Base-by-base conservation (phyloP, 2,113 vertebrate genomes). In the Ardeotis arabs region DNA sequence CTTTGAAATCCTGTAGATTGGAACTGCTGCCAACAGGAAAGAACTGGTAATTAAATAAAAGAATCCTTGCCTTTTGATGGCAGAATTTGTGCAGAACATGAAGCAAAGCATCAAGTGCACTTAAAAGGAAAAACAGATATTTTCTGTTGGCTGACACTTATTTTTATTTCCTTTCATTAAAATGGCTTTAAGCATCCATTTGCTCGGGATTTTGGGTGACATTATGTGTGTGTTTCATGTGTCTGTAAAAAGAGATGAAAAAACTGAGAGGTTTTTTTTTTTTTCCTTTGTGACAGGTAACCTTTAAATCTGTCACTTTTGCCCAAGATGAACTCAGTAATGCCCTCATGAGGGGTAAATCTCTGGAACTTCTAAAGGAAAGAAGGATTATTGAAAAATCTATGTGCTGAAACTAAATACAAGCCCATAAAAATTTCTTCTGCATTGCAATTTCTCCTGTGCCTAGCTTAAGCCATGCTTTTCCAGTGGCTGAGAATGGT, bases 241-340 rank as follows among this genome's bases (percentile, higher is more conserved):
- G 27, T 45, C 84, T 76, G 63, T 63, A 77, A 82, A 84, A 94
- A 93, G 59, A 77, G 66, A 76, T 22, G 35, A 76, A 78, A 92
- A 39, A 6, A 39, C 19, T 83, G 73, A 72, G 27, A 29, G 86
- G 86, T 50, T 92, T 5, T 27, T 11, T 24, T 14, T 53, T 27
- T 17, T 35, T 37, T 25, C 7, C 27, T 20, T 11, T 33, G 60
- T 85, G 82, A 96, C 77, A 89, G 41, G 72, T 94, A 96, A 97
- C 81, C 84, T 97, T 98, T 97, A 94, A 86, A 93, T 91, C 75
- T 93, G 52, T 95, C 72, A 70, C 47, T 84, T 90, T 92, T 95
- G 25, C 18, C 59, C 58, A 56, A 67, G 66, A 91, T 97, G 96
- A 96, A 94, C 56, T 94, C 87, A 69, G 68, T 84, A 56, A 90